Evolutionary conservation across 1,140 invertebrate species (phyloP), one percentile per base, ranked within the genome.

Genomic region (Agraylea sexmaculata): DNA sequence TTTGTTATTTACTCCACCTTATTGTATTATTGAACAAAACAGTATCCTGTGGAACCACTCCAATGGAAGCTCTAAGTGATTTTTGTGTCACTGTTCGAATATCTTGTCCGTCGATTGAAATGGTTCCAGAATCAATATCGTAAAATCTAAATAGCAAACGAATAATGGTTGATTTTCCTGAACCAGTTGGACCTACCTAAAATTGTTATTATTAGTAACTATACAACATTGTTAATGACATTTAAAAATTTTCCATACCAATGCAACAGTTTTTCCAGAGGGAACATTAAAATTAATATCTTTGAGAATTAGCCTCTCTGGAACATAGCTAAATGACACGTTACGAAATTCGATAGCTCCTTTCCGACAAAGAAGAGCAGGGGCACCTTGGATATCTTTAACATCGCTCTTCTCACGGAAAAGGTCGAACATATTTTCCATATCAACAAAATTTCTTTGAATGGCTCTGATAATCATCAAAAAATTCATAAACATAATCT

Each of bases 371-470:
- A 74, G 55, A 13, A 96, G 57, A 13, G 76, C 70, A 5, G 71
- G 73, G 30, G 88, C 88, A 40, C 80, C 77, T 1, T 79, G 75
- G 1, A 75, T 73, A 68, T 97, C 90, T 11, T 78, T 68, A 33
- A 96, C 74, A 68, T 97, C 92, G 46, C 83, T 73, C 17, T 84
- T 73, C 59, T 92, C 84, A 34, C 80, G 74, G 34, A 99, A 65
- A 32, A 99, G 58, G 39, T 96, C 91, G 64, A 98, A 92, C 93
- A 99, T 97, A 58, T 98, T 97, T 68, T 98, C 94, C 94, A 98
- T 98, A 52, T 98, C 94, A 17, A 97, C 79, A 56, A 99, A 97
- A 56, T 92, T 89, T 59, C 90, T 89, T 55, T 98, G 93, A 45
- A 98, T 94, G 32, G 87, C 83, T 56, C 90, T 91, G 54, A 37